Base-by-base conservation (phyloP, 2,888 invertebrate species). In the Ecdyonurus torrentis region DNA sequence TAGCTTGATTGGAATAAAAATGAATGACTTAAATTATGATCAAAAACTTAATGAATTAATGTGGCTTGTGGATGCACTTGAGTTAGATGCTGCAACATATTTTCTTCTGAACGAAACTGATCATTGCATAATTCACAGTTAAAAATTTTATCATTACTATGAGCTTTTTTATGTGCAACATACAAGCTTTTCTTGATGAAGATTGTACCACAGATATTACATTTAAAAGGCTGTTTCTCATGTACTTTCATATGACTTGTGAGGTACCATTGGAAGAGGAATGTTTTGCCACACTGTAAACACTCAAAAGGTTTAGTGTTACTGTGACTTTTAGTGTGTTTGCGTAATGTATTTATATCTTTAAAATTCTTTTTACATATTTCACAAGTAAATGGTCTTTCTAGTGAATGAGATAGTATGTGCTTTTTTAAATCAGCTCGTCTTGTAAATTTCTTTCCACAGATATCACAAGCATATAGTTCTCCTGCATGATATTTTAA, bases 191-290 rank as follows among this genome's bases (percentile, higher is more conserved):
- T 63, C 25, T 60, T 55, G 25, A 71, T 73, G 63, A 73, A 74
- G 5, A 67, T 67, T 61, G 73, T 74, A 2, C 69, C 69, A 65
- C 74, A 74, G 55, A 70, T 66, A 55, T 70, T 68, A 66, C 74
- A 74, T 19, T 69, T 67, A 66, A 68, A 73, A 5, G 68, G 69
- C 2, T 68, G 52, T 60, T 60, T 52, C 20, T 55, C 52, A 53
- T 60, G 60, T n/a, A 23, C 53, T 60, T 63, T 63, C 52, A 50
- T 52, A 52, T 63, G 63, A 19, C 55, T 60, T 23, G 50, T 61
- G n/a, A 63, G 25, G 23, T 63, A 63, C 63, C 63, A 63, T 10
- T 23, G 23, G 18, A 61, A 63, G 23, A 24, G 58, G 58, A 63
- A 63, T 2, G 19, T 61, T 25, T 63, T 63, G 2, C 61, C 63